Evolutionary conservation across 2,797 vertebrate genomes (phyloP), one percentile per base, ranked within the genome.

Genomic region (Myripristis jacobus): DNA sequence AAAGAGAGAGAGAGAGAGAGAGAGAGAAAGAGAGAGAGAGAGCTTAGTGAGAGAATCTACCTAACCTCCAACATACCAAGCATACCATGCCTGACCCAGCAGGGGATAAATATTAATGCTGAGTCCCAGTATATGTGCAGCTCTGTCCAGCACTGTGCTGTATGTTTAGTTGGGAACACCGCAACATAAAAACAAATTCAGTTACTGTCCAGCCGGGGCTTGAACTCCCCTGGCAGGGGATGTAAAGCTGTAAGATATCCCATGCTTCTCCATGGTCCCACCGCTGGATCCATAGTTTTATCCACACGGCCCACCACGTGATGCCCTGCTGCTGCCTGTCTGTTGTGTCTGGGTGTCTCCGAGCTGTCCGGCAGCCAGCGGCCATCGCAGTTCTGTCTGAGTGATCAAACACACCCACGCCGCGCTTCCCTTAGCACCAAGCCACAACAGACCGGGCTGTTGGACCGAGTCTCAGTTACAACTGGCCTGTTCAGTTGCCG

Each of bases 381-480:
- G 79, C 71, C 77, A 64, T 70, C 61, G 86, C 85, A 79, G 85
- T 79, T 83, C 80, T 81, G 80, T 86, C 63, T 66, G 86, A 87
- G 36, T 53, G 76, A 83, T 88, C 83, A 84, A 86, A 87, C 80
- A 81, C 82, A 46, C 82, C 85, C 84, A 82, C 84, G 64, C 84
- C 73, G 77, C 25, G 73, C 82, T 86, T 82, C 87, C 80, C 77
- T 77, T 62, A 72, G 76, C 67, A 2, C 54, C 0, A n/a, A 77
- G 87, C 79, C 83, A 79, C 82, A 83, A 79, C 84, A 83, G 80
- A 70, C 71, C n/a, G 66, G 68, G 80, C 86, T 62, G 74, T 25
- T 53, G 75, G 75, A 82, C 79, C 1, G 22, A 50, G 41, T 69
- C 63, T 81, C 48, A 2, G 61, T 80, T 81, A 67, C 74, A 77